Evolutionary conservation across 2,888 invertebrate genomes (phyloP), one percentile per base, ranked within the genome.

Genomic region (Empis stercorea): DNA sequence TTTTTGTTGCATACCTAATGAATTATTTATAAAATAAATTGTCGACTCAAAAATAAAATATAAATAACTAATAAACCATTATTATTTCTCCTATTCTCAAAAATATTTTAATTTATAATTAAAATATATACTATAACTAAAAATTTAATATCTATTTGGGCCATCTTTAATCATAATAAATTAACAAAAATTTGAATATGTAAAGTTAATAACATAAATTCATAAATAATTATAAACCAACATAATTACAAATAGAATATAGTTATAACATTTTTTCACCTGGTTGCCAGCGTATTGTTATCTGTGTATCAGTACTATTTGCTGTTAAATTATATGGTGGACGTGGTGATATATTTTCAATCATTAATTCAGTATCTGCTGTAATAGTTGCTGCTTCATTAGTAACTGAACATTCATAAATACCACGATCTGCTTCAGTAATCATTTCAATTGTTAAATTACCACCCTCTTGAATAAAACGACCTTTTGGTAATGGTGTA

Each of bases 331-430:
- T 86, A 69, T 87, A 84, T 1, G 94, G 93, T 14, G 93, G 89
- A 59, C 89, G 81, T n/a, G 92, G 91, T 23, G 89, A 84, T 44
- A 85, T 80, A 64, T 87, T 91, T 71, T 87, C 81, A 42, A 89
- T 82, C 66, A 86, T 77, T 49, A 89, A 72, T 71, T 88, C 87
- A 0, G 85, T 79, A 70, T 86, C 86, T 2, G 80, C 79, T 20
- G 78, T 76, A 43, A 91, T 81, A n/a, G 84, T 82, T 40, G 87
- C 88, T 6, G 92, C 92, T 60, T 86, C 87, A 71, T 93, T 94
- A 56, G 81, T 81, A 2, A 87, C 87, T 43, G 81, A 78, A 65
- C 88, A 88, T 63, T 83, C 81, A 67, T 86, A 87, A 59, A 84
- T 74, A 42, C 95, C 95, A 57, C 89, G 81, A 72, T 95, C 95